phyloP scores from a whole-genome alignment of 2,888 invertebrate genomes.

The Eupithecia subumbrata region DNA sequence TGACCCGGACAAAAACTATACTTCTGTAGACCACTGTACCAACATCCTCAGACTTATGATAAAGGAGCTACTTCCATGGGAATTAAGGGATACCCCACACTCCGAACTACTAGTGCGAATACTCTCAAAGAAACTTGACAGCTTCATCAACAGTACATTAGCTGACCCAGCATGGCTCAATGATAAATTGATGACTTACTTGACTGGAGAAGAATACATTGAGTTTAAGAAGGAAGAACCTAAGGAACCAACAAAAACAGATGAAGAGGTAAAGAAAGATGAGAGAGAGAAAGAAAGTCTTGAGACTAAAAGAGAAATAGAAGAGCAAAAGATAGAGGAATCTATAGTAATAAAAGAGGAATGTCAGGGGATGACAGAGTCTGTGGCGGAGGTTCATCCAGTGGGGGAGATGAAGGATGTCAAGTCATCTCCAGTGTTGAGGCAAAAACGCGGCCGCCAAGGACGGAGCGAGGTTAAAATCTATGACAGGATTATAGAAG shows the following conservation, averaged over 20 bases:
- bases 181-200: slow-evolving; percentile 63
- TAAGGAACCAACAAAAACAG: slow-evolving; percentile 29
- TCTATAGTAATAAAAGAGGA: slow-evolving; percentile 34
- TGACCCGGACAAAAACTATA: slow-evolving; percentile 61
- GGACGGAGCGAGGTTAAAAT: slow-evolving; percentile 79
- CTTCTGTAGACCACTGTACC: slow-evolving; percentile 84
- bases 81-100: slow-evolving; percentile 87
- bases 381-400: slow-evolving; percentile 54
- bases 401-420: slow-evolving; percentile 74
- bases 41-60: slow-evolving; percentile 84
- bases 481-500: slow-evolving; percentile 80
- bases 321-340: slow-evolving; percentile 29
- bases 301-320: slow-evolving; percentile 24
- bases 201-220: slow-evolving; percentile 53
- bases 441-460: slow-evolving; percentile 72
- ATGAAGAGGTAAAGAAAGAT: slow-evolving; percentile 15
- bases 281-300: slow-evolving; percentile 34
- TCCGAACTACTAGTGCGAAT: slow-evolving; percentile 86
- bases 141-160: slow-evolving; percentile 74
- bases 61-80: slow-evolving; percentile 87
- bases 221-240: slow-evolving; percentile 25
- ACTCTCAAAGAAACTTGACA: slow-evolving; percentile 83
- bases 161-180: slow-evolving; percentile 82
- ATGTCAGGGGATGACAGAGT: slow-evolving; percentile 47
- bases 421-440: slow-evolving; percentile 67